Base-by-base conservation (phyloP, 1,140 invertebrate species). In the Diabrotica virgifera region DNA sequence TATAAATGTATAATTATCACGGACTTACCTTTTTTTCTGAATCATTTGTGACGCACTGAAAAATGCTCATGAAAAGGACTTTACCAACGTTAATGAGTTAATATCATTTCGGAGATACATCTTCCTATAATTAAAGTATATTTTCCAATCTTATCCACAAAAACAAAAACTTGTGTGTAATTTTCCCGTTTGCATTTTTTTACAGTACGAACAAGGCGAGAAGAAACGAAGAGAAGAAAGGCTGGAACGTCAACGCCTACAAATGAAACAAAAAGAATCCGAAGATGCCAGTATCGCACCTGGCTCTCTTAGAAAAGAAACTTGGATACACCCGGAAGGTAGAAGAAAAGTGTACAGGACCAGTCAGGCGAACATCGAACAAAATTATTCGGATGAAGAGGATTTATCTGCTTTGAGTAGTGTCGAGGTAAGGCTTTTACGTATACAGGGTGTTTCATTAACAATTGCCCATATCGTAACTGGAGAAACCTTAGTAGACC, bases 241-340 rank as follows among this genome's bases (percentile, higher is more conserved):
- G 14, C 83, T 86, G 64, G 81, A 81, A 68, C 82, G 82, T 65
- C 81, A 82, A 71, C 78, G 82, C 59, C 83, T 82, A 58, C 82
- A 83, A 63, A 86, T 84, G 82, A 85, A 84, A 70, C 84, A 84
- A 71, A 83, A 83, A 76, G 82, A 82, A 80, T 72, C 74, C 61
- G 55, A 72, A 68, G 13, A 66, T 10, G 50, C 57, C 50, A 24
- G 59, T 52, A 71, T 58, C 10, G 55, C 58, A 9, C 70, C 61
- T 56, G 73, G 71, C 37, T 80, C 78, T 53, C 76, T 86, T 52
- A 78, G 90, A 54, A 84, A 87, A 65, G 93, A 95, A 81, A 87
- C 90, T 50, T 95, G 93, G 93, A 86, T 93, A 69, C 86, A 90
- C 74, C 89, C 90, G 7, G 88, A 90, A 73, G 89, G 89, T 5